phyloP scores from a whole-genome alignment of 2,113 vertebrate species.

The Petrocephalus microphthalmus region DNA sequence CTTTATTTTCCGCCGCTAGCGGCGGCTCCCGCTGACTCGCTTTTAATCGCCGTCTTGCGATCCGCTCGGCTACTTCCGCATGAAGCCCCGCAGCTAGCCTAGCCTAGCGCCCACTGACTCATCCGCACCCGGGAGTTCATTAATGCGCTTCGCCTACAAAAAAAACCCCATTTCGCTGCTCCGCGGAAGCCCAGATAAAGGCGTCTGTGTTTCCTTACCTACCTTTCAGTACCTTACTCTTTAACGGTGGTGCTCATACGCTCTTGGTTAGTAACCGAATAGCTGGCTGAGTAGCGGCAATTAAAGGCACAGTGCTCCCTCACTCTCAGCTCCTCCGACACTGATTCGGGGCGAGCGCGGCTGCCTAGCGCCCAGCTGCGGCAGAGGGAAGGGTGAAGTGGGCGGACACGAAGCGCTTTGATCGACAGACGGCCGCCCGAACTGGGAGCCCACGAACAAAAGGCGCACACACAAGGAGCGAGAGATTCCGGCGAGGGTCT shows the following conservation, averaged over 20 bases:
- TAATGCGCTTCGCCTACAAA: too few species aligned
- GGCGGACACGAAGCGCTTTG: slow-evolving; percentile 26
- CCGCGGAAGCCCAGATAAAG: not conserved
- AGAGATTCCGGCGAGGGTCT: slow-evolving; percentile 13
- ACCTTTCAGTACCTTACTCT: slow-evolving; percentile 45
- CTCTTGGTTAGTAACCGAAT: slow-evolving; percentile 54
- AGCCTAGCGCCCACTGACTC: too few species aligned
- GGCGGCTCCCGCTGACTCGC: not conserved
- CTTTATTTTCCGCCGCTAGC: not conserved
- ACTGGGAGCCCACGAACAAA: slow-evolving; percentile 24
- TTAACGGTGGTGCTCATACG: slow-evolving; percentile 58
- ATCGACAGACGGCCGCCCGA: slow-evolving; percentile 24
- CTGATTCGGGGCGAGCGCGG: slow-evolving; percentile 13
- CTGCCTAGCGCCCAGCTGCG: slow-evolving; percentile 22
- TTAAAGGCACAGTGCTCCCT: slow-evolving; percentile 28
- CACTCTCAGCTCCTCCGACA: slow-evolving; percentile 19
- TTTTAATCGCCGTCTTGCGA: not conserved
- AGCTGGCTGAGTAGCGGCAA: slow-evolving; percentile 45
- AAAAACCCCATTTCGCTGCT: not conserved
- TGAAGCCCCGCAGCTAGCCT: not conserved
- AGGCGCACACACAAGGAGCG: slow-evolving; percentile 25
- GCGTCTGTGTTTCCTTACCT: not conserved
- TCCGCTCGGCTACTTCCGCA: slow-evolving; percentile 8
- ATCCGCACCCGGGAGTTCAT: too few species aligned
- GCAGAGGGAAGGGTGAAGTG: slow-evolving; percentile 29